A percentile compares a stretch with the other conserved stretches of the same genome.
phyloP scores from a whole-genome alignment of 1,140 invertebrate species.

The Brachystomella parvula region DNA sequence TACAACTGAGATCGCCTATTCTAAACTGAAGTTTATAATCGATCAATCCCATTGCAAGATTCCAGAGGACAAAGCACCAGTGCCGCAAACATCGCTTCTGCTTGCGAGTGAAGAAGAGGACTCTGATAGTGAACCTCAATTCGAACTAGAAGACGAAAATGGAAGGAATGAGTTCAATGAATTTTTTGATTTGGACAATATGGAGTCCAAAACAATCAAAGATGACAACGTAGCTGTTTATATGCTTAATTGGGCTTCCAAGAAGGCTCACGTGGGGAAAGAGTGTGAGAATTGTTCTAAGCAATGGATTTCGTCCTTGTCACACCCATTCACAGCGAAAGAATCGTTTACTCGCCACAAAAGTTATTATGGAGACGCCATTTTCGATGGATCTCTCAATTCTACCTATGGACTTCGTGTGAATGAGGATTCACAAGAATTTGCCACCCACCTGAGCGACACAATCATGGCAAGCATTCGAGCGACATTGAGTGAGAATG shows the following conservation, averaged over 20 bases:
- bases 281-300: neutral
- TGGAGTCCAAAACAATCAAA: neutral
- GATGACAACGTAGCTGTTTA: neutral
- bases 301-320: neutral
- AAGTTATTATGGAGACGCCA: neutral
- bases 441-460: neutral
- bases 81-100: neutral
- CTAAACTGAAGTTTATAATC: neutral
- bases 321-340: neutral
- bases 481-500: neutral
- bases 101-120: neutral
- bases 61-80: neutral
- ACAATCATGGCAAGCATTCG: neutral
- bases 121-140: neutral
- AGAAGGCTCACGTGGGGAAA: neutral
- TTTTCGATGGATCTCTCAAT: neutral
- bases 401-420: neutral
- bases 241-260: neutral
- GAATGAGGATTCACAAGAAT: neutral
- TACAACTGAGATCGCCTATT: neutral
- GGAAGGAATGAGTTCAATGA: too few relatives aligned
- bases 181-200: neutral
- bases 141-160: too few relatives aligned
- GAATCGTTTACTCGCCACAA: neutral
- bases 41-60: neutral